Percentiles rank a stretch among this genome's conserved stretches.
phyloP scores from a whole-genome alignment of 2,113 vertebrate species.

The Tetrax tetrax region DNA sequence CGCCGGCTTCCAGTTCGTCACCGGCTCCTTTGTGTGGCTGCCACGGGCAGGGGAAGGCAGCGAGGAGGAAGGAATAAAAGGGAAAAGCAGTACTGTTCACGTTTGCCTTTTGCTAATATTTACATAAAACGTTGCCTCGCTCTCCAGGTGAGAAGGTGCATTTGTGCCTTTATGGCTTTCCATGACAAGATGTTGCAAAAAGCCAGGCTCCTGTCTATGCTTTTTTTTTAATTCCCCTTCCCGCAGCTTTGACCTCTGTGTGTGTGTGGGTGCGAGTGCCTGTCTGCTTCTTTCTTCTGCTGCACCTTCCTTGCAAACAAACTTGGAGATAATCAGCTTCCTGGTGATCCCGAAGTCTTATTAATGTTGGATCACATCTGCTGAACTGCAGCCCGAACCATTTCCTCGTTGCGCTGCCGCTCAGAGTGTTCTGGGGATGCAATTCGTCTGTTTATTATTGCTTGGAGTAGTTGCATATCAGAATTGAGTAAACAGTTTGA shows the following conservation, averaged over 20 bases:
- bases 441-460: conserved; percentile 16
- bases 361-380: neutral
- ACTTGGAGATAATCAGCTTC: neutral
- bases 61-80: neutral
- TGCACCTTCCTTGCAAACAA: neutral
- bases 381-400: neutral
- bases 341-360: neutral
- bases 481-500: neutral
- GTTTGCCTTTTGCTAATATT: neutral
- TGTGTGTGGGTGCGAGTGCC: neutral
- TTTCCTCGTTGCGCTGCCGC: neutral
- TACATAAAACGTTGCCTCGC: neutral
- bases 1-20: neutral
- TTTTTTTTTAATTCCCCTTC: neutral
- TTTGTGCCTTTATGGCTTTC: neutral
- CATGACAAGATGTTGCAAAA: neutral
- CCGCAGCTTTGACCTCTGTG: neutral
- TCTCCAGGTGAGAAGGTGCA: neutral
- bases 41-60: neutral
- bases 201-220: neutral
- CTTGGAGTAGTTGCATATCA: neutral
- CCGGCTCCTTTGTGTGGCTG: conserved; percentile 74
- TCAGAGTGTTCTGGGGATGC: neutral
- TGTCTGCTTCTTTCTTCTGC: neutral
- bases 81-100: neutral